These are phyloP conservation scores for Sarotherodon lohbergeri DNA, from an alignment of 2,113 vertebrate species.

Conservation along the genomic window DNA sequence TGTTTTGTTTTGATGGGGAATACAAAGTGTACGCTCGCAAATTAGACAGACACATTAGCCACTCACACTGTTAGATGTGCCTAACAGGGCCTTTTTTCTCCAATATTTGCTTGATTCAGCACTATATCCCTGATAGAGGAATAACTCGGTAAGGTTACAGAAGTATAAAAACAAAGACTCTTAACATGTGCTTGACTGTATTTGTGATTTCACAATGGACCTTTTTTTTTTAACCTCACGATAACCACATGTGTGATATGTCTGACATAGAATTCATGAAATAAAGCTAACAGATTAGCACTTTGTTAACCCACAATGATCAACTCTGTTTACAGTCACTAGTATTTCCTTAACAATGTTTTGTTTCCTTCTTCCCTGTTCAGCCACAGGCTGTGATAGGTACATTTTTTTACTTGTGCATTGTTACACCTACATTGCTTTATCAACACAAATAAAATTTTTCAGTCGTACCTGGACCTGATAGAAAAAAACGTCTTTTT, in stretches of 20 bases:
- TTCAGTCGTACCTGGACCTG: background rate
- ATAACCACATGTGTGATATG: background rate
- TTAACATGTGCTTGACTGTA: background rate
- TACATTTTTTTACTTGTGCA: background rate
- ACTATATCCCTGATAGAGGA: background rate
- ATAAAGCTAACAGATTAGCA: background rate
- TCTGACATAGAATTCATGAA: background rate
- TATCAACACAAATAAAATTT: background rate
- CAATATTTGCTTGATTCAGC: background rate
- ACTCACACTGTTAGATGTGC: background rate
- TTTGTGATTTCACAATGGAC: background rate
- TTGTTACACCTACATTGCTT: background rate
- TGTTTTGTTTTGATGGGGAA: background rate
- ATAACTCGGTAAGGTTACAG: background rate
- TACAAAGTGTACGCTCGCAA: background rate
- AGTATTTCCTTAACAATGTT: background rate
- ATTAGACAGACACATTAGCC: background rate
- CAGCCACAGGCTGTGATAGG: background rate
- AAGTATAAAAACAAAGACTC: background rate
- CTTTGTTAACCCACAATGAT: background rate
- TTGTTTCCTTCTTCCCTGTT: background rate
- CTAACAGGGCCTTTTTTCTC: background rate
- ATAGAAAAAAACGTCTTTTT: background rate
- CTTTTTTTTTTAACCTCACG: background rate
- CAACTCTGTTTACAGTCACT: background rate